phyloP scores from a whole-genome alignment of 2,888 invertebrate species.

The Labia minor region DNA sequence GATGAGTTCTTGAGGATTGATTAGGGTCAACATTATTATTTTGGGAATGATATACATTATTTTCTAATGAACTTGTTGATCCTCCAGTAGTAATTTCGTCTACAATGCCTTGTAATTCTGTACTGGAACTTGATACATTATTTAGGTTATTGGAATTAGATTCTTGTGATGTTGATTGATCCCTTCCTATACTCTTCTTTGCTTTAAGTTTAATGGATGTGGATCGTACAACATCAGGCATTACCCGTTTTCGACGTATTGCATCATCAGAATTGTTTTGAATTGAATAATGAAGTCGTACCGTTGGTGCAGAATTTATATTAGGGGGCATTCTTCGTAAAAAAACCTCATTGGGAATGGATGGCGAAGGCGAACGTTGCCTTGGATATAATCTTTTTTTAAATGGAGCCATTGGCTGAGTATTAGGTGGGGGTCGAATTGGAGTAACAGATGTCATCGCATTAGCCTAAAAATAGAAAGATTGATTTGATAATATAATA shows the following conservation, averaged over 20 bases:
- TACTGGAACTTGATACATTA: not conserved
- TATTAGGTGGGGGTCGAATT: not conserved
- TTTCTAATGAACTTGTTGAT: not conserved
- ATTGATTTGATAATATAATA: no score
- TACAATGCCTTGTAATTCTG: not conserved
- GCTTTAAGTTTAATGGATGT: conserved; percentile 23
- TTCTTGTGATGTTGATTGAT: not conserved
- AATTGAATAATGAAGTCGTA: no score
- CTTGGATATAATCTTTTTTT: not conserved
- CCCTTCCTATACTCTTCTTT: conserved; percentile 21
- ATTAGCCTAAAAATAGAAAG: not conserved
- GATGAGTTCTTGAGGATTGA: not conserved
- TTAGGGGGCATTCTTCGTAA: not conserved
- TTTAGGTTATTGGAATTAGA: not conserved
- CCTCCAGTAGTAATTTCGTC: not conserved
- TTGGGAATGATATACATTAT: not conserved
- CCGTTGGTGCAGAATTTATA: not conserved
- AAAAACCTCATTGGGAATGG: not conserved
- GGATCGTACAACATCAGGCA: conserved; percentile 23
- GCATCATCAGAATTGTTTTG: conserved; percentile 21
- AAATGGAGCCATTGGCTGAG: not conserved
- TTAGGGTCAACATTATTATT: not conserved
- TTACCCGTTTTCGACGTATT: conserved; percentile 24
- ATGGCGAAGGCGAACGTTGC: not conserved
- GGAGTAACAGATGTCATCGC: not conserved